These are phyloP conservation scores for Neodiprion fabricii DNA, from an alignment of 1,140 invertebrate species.

Conservation along the genomic window DNA sequence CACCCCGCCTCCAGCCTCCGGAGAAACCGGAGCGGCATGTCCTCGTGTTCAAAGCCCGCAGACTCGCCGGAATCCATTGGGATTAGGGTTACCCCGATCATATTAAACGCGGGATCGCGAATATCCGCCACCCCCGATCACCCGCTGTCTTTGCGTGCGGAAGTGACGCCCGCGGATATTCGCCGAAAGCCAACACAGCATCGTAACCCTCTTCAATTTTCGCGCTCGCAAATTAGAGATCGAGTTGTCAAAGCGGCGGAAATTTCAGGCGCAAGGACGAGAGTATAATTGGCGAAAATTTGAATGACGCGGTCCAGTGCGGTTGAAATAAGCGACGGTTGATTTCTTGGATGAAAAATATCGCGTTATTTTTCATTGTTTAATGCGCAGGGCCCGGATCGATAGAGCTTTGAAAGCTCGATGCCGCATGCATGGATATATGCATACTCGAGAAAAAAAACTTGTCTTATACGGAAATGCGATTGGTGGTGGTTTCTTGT, in stretches of 20 bases:
- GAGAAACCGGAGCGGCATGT: neutral
- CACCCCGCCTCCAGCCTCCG: conserved; percentile 53
- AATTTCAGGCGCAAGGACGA: too few species aligned
- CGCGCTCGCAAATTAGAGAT: too few species aligned
- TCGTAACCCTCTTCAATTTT: conserved; percentile 7
- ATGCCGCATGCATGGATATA: neutral
- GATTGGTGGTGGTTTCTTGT: neutral
- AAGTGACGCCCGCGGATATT: too few species aligned
- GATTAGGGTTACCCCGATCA: conserved; percentile 44
- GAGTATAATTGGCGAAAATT: too few species aligned
- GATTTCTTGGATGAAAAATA: too few species aligned
- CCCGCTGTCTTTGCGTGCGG: conserved; percentile 6
- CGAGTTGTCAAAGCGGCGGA: too few species aligned
- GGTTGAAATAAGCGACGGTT: neutral
- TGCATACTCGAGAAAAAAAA: too few species aligned
- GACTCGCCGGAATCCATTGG: neutral
- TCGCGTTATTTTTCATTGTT: neutral
- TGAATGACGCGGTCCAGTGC: neutral
- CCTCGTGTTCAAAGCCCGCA: neutral
- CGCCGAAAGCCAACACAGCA: too few species aligned
- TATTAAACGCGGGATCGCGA: conserved; percentile 33
- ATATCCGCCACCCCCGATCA: neutral
- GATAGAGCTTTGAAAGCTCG: neutral
- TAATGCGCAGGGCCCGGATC: neutral
- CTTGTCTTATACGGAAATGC: too few species aligned